A percentile compares a stretch with the other conserved stretches of the same genome.
phyloP scores from a whole-genome alignment of 2,113 vertebrate species.

The Microcebus murinus region DNA sequence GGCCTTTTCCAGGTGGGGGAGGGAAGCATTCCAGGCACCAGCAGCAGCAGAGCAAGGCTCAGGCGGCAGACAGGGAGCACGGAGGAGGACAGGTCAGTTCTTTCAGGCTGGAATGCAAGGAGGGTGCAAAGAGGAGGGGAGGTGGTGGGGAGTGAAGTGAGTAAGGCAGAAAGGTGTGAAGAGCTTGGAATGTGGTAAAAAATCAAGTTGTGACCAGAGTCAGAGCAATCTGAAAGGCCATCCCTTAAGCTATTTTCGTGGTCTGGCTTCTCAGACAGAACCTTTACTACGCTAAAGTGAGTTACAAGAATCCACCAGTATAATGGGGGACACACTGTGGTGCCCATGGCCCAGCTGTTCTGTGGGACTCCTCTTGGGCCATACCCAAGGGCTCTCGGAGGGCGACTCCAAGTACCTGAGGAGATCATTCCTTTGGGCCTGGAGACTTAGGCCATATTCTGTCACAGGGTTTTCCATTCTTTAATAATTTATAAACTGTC shows the following conservation, averaged over 20 bases:
- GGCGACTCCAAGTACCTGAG: not conserved
- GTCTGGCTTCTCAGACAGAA: not conserved
- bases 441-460: conserved; percentile 8
- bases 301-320: not conserved
- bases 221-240: not conserved
- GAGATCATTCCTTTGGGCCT: not conserved
- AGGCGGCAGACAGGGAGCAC: not conserved
- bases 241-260: not conserved
- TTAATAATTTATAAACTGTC: conserved; percentile 42
- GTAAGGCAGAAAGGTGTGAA: not conserved
- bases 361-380: not conserved
- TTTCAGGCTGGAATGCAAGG: not conserved
- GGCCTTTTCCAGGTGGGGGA: not conserved
- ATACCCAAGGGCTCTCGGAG: not conserved
- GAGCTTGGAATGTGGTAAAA: not conserved
- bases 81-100: not conserved
- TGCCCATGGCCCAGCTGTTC: not conserved
- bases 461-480: not conserved
- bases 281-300: not conserved
- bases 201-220: not conserved
- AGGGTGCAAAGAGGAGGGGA: accelerated
- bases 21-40: not conserved
- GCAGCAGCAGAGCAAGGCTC: not conserved
- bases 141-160: not conserved
- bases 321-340: not conserved